These are phyloP conservation scores for Sarcophaga subvicina DNA, from an alignment of 2,888 invertebrate genomes.

Conservation along the genomic window DNA sequence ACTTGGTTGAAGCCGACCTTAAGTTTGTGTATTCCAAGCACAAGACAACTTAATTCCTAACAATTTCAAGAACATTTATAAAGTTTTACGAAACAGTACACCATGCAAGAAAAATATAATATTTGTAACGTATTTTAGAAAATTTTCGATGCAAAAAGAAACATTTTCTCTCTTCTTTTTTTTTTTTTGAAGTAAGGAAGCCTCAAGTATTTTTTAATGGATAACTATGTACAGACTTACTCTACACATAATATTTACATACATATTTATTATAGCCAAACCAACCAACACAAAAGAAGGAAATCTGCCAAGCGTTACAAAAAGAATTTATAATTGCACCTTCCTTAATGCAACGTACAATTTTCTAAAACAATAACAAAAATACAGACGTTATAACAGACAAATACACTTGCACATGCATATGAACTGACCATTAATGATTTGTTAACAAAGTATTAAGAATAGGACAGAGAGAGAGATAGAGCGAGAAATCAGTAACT, in stretches of 20 bases:
- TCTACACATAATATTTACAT: not conserved
- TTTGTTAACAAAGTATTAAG: not conserved
- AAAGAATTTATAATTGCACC: slow-evolving; percentile 65
- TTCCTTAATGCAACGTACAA: slow-evolving; percentile 64
- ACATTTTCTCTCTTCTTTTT: not conserved
- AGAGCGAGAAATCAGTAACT: not conserved
- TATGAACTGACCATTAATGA: slow-evolving; percentile 53
- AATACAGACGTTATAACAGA: slow-evolving; percentile 2
- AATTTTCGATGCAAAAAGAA: slow-evolving; percentile 13
- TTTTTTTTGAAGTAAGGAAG: slow-evolving; percentile 61
- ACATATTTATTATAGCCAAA: slow-evolving; percentile 30
- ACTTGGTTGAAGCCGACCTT: too few relatives aligned
- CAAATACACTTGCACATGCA: slow-evolving; percentile 21
- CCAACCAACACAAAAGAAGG: slow-evolving; percentile 41
- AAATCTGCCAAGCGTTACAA: slow-evolving; percentile 59
- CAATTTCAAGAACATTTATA: not conserved
- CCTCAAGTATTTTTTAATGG: slow-evolving; percentile 52
- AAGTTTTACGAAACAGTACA: not conserved
- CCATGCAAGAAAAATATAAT: not conserved
- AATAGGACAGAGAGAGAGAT: not conserved
- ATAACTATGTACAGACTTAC: too few relatives aligned
- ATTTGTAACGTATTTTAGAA: not conserved
- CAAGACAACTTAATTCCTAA: not conserved
- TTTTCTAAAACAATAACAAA: slow-evolving; percentile 54
- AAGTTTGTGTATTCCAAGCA: too few relatives aligned